Conservation (phyloP, 1,140 invertebrate species). For the Marisa cornuarietis region DNA sequence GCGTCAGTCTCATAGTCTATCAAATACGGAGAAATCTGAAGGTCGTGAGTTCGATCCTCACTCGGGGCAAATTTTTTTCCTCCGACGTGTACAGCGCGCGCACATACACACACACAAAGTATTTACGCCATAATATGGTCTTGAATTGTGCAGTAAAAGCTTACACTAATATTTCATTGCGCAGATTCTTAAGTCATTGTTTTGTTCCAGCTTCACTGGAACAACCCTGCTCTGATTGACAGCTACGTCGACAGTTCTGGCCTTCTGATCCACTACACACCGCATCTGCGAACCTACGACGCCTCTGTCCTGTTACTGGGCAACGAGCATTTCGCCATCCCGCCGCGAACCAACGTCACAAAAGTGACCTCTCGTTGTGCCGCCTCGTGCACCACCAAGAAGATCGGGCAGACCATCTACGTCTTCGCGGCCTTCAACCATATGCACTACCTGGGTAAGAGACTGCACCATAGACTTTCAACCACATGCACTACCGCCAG, state of each 20-base stretch:
- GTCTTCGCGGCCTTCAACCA: background rate
- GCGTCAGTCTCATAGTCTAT: no score
- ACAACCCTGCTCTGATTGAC: conserved; percentile 7
- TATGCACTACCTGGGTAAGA: conserved; percentile 17
- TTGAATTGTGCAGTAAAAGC: no score
- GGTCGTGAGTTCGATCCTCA: no score
- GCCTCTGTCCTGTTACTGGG: background rate
- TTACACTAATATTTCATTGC: no score
- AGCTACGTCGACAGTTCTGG: conserved; percentile 7
- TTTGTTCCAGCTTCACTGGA: conserved; percentile 16
- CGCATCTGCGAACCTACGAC: conserved; percentile 1
- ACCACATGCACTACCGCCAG: conserved; percentile 17
- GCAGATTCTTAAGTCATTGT: no score
- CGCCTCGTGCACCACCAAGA: background rate
- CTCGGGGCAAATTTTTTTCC: no score
- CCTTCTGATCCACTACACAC: conserved; percentile 7
- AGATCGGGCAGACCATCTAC: background rate
- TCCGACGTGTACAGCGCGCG: no score
- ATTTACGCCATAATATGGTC: no score
- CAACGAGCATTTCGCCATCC: conserved; percentile 5
- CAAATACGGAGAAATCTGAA: no score
- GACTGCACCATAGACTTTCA: background rate
- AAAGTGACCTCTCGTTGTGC: background rate
- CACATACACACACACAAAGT: no score
- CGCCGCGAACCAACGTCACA: background rate